phyloP scores from a whole-genome alignment of 1,140 invertebrate genomes.

The Platyura marginata region DNA sequence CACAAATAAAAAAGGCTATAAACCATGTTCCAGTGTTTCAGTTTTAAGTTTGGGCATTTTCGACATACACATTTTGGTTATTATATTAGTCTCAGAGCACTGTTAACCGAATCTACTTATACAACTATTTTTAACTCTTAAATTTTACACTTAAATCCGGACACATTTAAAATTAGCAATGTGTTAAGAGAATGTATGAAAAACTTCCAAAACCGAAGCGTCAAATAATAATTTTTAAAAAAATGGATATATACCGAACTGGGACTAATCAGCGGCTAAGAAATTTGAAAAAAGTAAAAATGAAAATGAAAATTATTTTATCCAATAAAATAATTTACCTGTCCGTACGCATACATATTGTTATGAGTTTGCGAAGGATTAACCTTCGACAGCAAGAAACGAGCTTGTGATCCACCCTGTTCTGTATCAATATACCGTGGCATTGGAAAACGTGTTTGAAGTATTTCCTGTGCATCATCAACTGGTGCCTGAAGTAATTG shows the following conservation, averaged over 20 bases:
- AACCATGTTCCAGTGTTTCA: no score
- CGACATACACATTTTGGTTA: no score
- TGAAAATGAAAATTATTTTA: background rate
- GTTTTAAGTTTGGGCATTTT: no score
- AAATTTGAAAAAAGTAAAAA: constrained; percentile 1
- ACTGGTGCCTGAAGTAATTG: constrained; percentile 85
- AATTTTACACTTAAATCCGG: no score
- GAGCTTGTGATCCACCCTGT: constrained; percentile 92
- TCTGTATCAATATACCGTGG: constrained; percentile 98
- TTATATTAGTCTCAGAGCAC: no score
- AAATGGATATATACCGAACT: background rate
- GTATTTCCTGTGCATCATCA: constrained; percentile 93
- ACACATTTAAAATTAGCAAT: no score
- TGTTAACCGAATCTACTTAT: no score
- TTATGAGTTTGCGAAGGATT: constrained; percentile 99
- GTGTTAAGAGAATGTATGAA: no score
- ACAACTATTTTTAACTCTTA: no score
- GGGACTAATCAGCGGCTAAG: background rate
- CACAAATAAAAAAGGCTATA: no score
- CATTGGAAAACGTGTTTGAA: constrained; percentile 91
- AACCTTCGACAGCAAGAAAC: constrained; percentile 96
- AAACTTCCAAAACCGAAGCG: background rate
- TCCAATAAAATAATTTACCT: constrained; percentile 35
- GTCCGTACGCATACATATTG: constrained; percentile 87
- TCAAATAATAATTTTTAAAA: background rate